phyloP scores from a whole-genome alignment of 2,113 vertebrate species.

The Peucedramus taeniatus region DNA sequence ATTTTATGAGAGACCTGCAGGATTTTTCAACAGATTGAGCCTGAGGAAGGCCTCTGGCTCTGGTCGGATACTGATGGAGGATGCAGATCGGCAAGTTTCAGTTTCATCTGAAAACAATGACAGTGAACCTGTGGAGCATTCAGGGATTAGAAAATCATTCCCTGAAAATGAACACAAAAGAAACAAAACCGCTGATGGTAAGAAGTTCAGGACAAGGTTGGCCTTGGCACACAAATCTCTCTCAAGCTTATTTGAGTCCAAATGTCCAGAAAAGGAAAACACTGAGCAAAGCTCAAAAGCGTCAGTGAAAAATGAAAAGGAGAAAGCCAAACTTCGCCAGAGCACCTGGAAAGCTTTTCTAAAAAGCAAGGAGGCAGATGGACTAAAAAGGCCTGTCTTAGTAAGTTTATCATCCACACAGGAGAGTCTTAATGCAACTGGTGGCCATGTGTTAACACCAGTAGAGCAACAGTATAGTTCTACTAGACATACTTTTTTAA shows the following conservation, averaged over 20 bases:
- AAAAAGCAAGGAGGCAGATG: slow-evolving; percentile 67
- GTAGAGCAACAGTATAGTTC: background rate
- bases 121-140: background rate
- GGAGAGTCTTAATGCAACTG: background rate
- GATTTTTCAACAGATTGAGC: slow-evolving; percentile 56
- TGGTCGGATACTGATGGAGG: background rate
- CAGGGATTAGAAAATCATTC: background rate
- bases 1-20: slow-evolving; percentile 64
- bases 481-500: background rate
- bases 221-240: slow-evolving; percentile 84
- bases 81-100: background rate
- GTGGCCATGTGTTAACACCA: background rate
- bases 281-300: slow-evolving; percentile 33
- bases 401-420: background rate
- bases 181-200: slow-evolving; percentile 73
- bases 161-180: slow-evolving; percentile 65
- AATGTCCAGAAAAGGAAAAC: slow-evolving; percentile 73
- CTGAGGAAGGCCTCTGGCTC: slow-evolving; percentile 51
- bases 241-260: slow-evolving; percentile 82
- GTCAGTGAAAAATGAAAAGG: slow-evolving; percentile 51
- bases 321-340: slow-evolving; percentile 66
- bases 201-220: slow-evolving; percentile 76
- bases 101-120: background rate
- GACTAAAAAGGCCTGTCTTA: slow-evolving; percentile 54
- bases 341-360: slow-evolving; percentile 72